Percentiles rank a stretch among this genome's conserved stretches.
These are phyloP conservation scores for Vollenhovia emeryi DNA, from an alignment of 1,140 invertebrate genomes.

Conservation along the genomic window DNA sequence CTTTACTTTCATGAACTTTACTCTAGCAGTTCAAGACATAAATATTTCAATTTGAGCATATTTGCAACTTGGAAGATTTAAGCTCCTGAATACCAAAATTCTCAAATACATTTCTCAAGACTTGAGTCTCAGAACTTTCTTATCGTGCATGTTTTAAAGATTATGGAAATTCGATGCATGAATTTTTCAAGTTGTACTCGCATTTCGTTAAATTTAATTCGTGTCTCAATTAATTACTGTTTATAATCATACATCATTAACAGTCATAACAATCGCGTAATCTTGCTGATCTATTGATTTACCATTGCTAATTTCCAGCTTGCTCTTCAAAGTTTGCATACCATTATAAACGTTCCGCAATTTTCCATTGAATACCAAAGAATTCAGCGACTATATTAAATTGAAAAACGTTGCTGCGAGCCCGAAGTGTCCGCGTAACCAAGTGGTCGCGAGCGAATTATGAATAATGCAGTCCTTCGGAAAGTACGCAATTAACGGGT, in stretches of 20 bases:
- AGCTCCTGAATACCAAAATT: slow-evolving; percentile 50
- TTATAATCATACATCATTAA: not conserved
- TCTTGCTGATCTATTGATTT: not conserved
- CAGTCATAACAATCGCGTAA: not conserved
- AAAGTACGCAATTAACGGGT: slow-evolving; percentile 63
- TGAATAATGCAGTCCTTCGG: slow-evolving; percentile 58
- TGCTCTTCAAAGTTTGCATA: not conserved
- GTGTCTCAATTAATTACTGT: slow-evolving; percentile 10
- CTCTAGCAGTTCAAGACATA: slow-evolving; percentile 12
- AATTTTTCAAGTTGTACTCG: not conserved
- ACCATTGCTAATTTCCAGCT: not conserved
- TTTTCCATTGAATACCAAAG: slow-evolving; percentile 16
- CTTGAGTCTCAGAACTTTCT: slow-evolving; percentile 25
- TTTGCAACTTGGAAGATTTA: slow-evolving; percentile 39
- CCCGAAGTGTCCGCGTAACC: slow-evolving; percentile 40
- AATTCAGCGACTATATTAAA: slow-evolving; percentile 20
- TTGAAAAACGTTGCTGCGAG: slow-evolving; percentile 1
- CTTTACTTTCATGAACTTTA: slow-evolving; percentile 37
- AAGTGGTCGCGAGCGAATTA: slow-evolving; percentile 42
- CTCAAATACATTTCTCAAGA: slow-evolving; percentile 37
- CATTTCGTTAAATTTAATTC: not conserved
- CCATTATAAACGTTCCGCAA: not conserved
- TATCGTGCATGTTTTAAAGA: slow-evolving; percentile 41
- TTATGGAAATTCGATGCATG: slow-evolving; percentile 35
- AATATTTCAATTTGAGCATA: slow-evolving; percentile 51